Evolutionary conservation across 1,140 invertebrate genomes (phyloP).

Genomic region (Arctopsyche grandis): DNA sequence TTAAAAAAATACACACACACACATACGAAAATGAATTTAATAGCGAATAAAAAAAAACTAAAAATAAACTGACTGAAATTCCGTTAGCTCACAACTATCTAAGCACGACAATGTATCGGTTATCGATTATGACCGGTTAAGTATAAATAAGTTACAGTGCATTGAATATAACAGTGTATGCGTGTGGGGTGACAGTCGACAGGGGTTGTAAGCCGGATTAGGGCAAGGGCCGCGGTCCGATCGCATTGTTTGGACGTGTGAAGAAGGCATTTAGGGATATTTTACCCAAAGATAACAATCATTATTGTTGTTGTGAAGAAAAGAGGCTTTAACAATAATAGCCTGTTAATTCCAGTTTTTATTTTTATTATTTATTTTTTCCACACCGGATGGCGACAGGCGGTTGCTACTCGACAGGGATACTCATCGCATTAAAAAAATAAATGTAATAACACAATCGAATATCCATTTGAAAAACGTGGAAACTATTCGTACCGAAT

Average conservation of each 20-base stretch:
- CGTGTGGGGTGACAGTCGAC: neutral
- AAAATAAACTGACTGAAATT: neutral
- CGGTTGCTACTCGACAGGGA: neutral
- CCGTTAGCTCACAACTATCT: neutral
- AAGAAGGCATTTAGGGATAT: constrained; percentile 46
- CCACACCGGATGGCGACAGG: constrained; percentile 13
- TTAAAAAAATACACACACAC: neutral
- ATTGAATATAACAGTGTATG: neutral
- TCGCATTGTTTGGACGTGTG: constrained; percentile 44
- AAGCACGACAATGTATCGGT: neutral
- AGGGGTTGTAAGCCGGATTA: constrained; percentile 45
- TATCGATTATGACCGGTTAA: neutral
- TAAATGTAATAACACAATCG: neutral
- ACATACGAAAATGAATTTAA: no score
- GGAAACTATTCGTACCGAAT: neutral
- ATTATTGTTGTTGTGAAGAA: constrained; percentile 41
- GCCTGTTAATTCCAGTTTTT: constrained; percentile 42
- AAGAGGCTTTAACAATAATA: constrained; percentile 45
- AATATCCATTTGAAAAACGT: neutral
- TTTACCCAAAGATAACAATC: constrained; percentile 45
- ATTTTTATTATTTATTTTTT: constrained; percentile 16
- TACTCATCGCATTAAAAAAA: neutral
- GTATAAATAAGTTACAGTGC: neutral
- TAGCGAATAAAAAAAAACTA: no score
- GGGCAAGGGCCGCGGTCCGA: constrained; percentile 7